Evolutionary conservation across 2,797 vertebrate species (phyloP).

Genomic region (Takifugu rubripes): DNA sequence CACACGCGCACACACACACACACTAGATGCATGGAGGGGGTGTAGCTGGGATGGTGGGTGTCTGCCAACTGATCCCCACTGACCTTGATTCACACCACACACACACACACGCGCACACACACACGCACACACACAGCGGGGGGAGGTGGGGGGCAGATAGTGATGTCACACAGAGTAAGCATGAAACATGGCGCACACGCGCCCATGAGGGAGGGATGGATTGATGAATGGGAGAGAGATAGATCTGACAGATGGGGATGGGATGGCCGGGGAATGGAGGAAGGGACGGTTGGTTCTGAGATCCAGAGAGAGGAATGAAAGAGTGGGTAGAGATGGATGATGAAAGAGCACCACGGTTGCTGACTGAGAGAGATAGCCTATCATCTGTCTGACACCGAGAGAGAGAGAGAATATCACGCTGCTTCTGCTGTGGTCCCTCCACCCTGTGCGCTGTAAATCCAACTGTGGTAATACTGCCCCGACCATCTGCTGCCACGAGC

Average conservation of each 20-base stretch:
- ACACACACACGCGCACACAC: slow-evolving; percentile 1
- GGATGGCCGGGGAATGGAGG: slow-evolving; percentile 5
- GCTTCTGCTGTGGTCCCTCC: slow-evolving; percentile 46
- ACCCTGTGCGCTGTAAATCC: slow-evolving; percentile 39
- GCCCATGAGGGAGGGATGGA: slow-evolving; percentile 17
- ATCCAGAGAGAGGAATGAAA: slow-evolving; percentile 58
- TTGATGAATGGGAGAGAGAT: slow-evolving; percentile 3
- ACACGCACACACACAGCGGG: slow-evolving; percentile 7
- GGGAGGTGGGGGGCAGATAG: slow-evolving; percentile 27
- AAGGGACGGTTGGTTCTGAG: slow-evolving; percentile 44
- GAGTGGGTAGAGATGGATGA: slow-evolving; percentile 52
- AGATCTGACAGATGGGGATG: slow-evolving; percentile 16
- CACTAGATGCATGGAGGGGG: slow-evolving; percentile 5
- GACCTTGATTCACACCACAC: slow-evolving; percentile 71
- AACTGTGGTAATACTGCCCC: slow-evolving; percentile 53
- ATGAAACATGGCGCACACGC: slow-evolving; percentile 11
- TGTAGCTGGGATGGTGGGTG: slow-evolving; percentile 22
- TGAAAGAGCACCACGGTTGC: slow-evolving; percentile 55
- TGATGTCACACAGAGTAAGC: slow-evolving; percentile 32
- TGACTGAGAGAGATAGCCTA: slow-evolving; percentile 61
- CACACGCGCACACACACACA: slow-evolving; percentile 37
- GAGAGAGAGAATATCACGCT: slow-evolving; percentile 10
- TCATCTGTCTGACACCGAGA: slow-evolving; percentile 54
- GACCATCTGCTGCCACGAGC: slow-evolving; percentile 63
- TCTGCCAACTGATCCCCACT: slow-evolving; percentile 67